Evolutionary conservation across 1,140 invertebrate species (phyloP).

Genomic region (Halesus radiatus): DNA sequence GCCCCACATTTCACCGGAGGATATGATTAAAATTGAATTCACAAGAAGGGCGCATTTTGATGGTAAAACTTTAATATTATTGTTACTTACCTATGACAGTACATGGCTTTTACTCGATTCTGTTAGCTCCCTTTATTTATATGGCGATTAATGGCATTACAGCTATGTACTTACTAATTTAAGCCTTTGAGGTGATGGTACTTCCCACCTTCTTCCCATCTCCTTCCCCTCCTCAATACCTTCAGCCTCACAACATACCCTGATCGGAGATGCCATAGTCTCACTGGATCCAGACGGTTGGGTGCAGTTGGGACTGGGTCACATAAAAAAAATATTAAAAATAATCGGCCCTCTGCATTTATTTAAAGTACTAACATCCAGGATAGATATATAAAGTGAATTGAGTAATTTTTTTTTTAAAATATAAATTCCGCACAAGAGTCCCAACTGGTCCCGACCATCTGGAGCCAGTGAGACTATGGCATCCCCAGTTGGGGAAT

Average conservation of each 20-base stretch:
- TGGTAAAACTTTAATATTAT: slow-evolving; percentile 10
- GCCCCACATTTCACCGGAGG: neutral
- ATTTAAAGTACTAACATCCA: neutral
- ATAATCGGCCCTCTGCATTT: neutral
- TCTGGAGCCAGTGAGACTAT: no score
- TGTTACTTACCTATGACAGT: neutral
- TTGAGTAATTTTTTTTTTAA: no score
- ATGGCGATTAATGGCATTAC: neutral
- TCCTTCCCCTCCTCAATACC: no score
- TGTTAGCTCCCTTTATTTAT: neutral
- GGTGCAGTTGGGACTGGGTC: no score
- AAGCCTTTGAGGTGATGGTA: neutral
- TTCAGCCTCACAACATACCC: no score
- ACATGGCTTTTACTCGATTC: neutral
- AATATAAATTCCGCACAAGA: no score
- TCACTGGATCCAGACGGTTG: no score
- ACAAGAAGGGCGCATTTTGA: slow-evolving; percentile 3
- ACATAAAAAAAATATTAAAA: no score
- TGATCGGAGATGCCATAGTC: no score
- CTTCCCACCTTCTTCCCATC: no score
- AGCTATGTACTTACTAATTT: neutral
- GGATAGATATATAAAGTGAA: neutral
- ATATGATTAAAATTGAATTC: slow-evolving; percentile 35
- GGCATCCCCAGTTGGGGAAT: no score
- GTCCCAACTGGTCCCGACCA: no score